Evolutionary conservation across 2,113 vertebrate species (phyloP).

Genomic region (Erythrocercus mccallii): DNA sequence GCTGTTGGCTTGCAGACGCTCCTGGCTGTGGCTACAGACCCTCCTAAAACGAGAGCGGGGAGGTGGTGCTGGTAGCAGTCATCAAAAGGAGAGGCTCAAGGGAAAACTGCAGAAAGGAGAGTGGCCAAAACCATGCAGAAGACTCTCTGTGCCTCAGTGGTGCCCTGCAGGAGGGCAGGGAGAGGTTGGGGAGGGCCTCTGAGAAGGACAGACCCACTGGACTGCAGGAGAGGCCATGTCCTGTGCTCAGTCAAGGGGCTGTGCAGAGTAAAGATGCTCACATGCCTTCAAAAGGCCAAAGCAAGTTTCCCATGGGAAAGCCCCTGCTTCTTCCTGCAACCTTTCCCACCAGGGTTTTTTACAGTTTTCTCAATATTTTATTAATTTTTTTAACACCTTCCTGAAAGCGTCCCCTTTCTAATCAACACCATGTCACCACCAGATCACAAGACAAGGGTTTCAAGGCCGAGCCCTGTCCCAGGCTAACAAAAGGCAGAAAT

Average conservation of each 20-base stretch:
- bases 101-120: not conserved
- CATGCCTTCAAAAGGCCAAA: not conserved
- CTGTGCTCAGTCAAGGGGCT: not conserved
- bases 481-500: not conserved
- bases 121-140: not conserved
- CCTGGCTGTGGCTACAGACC: not conserved
- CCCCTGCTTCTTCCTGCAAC: not conserved
- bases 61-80: not conserved
- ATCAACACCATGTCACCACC: rapidly evolving
- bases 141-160: not conserved
- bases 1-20: not conserved
- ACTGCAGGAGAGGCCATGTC: not conserved
- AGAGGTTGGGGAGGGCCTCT: rapidly evolving
- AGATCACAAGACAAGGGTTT: not conserved
- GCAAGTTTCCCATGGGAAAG: not conserved
- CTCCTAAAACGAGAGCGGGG: not conserved
- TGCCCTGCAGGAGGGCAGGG: not conserved
- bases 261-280: not conserved
- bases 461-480: rapidly evolving
- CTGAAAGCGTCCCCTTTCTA: not conserved
- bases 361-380: not conserved
- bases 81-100: not conserved
- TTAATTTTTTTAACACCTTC: not conserved
- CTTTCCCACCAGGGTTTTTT: not conserved
- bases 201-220: not conserved